Evolutionary conservation across 2,113 vertebrate genomes (phyloP).

Genomic region (Lethenteron camtschaticum): DNA sequence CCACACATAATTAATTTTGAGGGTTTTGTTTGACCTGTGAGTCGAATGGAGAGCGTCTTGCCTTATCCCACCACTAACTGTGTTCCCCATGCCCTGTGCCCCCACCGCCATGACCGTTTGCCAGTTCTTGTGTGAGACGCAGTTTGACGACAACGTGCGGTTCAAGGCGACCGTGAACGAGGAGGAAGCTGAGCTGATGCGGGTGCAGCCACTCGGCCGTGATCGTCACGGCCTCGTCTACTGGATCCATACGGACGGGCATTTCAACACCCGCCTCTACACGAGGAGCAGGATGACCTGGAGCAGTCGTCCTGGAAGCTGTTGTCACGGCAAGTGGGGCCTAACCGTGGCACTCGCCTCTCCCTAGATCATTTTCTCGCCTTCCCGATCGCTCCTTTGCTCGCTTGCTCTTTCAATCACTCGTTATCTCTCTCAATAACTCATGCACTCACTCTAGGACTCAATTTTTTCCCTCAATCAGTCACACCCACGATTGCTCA

Average conservation of each 20-base stretch:
- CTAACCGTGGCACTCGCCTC: too few species aligned
- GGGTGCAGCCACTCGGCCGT: slow-evolving; percentile 70
- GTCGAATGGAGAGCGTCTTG: neutral
- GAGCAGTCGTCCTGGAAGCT: slow-evolving; percentile 12
- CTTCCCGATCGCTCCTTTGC: too few species aligned
- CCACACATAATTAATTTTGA: too few species aligned
- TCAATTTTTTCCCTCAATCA: too few species aligned
- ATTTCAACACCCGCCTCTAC: slow-evolving; percentile 82
- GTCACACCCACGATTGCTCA: too few species aligned
- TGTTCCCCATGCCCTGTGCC: neutral
- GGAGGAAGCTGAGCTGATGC: slow-evolving; percentile 79
- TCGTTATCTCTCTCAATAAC: too few species aligned
- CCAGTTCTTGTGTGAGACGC: slow-evolving; percentile 89
- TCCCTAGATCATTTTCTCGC: too few species aligned
- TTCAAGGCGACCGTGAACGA: slow-evolving; percentile 82
- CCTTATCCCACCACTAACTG: neutral
- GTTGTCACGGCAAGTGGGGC: neutral
- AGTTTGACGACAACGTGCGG: slow-evolving; percentile 96
- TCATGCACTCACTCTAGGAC: too few species aligned
- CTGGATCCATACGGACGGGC: slow-evolving; percentile 84
- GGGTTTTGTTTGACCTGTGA: too few species aligned
- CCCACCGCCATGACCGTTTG: neutral
- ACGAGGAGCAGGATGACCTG: slow-evolving; percentile 85
- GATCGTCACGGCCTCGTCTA: slow-evolving; percentile 77
- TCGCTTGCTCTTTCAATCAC: too few species aligned